These are phyloP conservation scores for Ophion ellenae DNA, from an alignment of 2,888 invertebrate genomes.

Conservation along the genomic window DNA sequence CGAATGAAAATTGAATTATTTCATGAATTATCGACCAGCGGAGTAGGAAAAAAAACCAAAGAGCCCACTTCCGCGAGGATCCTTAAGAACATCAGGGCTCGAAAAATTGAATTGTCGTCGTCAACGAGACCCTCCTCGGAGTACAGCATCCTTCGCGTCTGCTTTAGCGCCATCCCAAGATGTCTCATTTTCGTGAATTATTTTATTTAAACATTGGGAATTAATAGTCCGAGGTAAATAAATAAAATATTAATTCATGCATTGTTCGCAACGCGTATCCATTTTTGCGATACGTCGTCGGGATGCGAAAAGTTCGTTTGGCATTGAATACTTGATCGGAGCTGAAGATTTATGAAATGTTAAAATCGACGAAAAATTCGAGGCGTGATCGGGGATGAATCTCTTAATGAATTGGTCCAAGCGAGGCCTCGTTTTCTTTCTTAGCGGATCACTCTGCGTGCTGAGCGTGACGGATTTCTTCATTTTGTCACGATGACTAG, in stretches of 20 bases:
- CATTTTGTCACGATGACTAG: not conserved
- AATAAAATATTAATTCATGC: too few relatives aligned
- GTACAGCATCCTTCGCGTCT: not conserved
- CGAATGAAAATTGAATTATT: slow-evolving; percentile 31
- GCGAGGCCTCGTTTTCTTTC: not conserved
- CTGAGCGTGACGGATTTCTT: not conserved
- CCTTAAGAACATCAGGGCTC: not conserved
- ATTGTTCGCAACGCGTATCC: too few relatives aligned
- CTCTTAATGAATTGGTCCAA: not conserved
- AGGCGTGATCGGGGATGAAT: not conserved
- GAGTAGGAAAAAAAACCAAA: not conserved
- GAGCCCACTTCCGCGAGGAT: not conserved
- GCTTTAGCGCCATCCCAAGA: not conserved
- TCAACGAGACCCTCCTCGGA: slow-evolving; percentile 3
- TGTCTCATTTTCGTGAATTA: too few relatives aligned
- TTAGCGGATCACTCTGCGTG: not conserved
- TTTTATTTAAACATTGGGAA: too few relatives aligned
- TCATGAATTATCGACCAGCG: slow-evolving; percentile 22
- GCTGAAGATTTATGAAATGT: too few relatives aligned
- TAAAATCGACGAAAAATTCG: not conserved
- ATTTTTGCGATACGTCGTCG: too few relatives aligned
- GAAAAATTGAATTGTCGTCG: slow-evolving; percentile 24
- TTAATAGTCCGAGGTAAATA: too few relatives aligned
- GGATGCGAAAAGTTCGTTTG: too few relatives aligned
- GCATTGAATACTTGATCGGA: too few relatives aligned